These are phyloP conservation scores for Amblyornis subalaris DNA, from an alignment of 2,113 vertebrate species.

Conservation along the genomic window DNA sequence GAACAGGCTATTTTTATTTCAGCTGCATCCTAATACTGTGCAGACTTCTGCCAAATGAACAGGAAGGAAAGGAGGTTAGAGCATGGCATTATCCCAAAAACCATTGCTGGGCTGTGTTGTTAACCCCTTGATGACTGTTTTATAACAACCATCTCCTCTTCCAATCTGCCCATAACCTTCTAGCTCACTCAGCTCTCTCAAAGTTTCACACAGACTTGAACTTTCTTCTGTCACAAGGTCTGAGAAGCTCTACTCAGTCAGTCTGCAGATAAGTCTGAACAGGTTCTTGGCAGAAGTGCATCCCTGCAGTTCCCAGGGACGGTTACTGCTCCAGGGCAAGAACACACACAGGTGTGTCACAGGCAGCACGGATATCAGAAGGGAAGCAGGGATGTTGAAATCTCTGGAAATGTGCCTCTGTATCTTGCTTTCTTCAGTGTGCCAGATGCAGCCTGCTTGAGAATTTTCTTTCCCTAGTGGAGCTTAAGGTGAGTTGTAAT, in stretches of 20 bases:
- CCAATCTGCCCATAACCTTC: neutral
- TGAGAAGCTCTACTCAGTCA: neutral
- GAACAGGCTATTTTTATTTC: constrained; percentile 1
- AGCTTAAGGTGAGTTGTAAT: neutral
- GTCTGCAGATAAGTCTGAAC: constrained; percentile 10
- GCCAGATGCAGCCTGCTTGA: neutral
- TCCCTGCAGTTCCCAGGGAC: neutral
- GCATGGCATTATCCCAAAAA: neutral
- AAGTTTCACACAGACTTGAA: neutral
- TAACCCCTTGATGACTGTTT: neutral
- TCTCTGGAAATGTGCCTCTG: neutral
- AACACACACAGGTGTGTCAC: neutral
- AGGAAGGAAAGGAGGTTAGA: constrained; percentile 23
- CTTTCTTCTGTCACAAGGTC: neutral
- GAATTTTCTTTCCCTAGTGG: neutral
- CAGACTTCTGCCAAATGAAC: neutral
- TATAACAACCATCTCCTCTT: neutral
- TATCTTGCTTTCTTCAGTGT: neutral
- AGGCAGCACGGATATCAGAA: neutral
- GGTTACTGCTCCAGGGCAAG: constrained; percentile 31
- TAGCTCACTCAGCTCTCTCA: neutral
- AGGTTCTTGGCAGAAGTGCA: neutral
- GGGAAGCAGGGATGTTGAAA: neutral
- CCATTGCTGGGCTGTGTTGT: neutral
- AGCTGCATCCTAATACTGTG: neutral